A percentile compares a stretch with the other conserved stretches of the same genome.
Evolutionary conservation across 2,797 vertebrate genomes (phyloP).

Genomic region (Neosilurus hyrtlii): DNA sequence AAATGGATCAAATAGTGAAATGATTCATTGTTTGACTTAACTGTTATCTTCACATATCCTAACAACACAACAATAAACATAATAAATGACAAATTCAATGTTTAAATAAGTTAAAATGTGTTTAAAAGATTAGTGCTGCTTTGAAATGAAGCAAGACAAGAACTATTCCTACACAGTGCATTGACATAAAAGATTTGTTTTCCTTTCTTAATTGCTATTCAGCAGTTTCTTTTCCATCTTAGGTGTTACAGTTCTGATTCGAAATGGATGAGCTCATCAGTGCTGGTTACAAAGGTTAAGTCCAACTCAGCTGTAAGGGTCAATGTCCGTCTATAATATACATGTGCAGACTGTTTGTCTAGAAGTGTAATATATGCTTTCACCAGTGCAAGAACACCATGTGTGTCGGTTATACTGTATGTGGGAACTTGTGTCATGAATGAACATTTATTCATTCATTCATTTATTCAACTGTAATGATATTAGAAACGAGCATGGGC

Average conservation of each 20-base stretch:
- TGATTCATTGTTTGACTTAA: not conserved
- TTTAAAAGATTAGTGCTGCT: not conserved
- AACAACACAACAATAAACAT: not conserved
- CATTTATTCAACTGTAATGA: not conserved
- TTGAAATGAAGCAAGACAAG: not conserved
- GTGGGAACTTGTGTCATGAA: not conserved
- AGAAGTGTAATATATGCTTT: conserved; percentile 5
- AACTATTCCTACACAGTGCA: no score
- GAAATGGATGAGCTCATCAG: conserved; percentile 43
- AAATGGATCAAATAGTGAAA: not conserved
- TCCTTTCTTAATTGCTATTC: not conserved
- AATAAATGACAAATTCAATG: no score
- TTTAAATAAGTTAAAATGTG: not conserved
- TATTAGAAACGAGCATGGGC: not conserved
- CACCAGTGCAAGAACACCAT: conserved; percentile 22
- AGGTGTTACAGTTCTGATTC: conserved; percentile 2
- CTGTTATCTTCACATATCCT: not conserved
- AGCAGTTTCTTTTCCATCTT: conserved; percentile 9
- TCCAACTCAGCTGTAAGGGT: conserved; percentile 70
- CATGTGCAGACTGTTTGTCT: conserved; percentile 18
- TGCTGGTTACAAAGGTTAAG: conserved; percentile 77
- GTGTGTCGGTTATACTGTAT: conserved; percentile 1
- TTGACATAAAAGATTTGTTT: not conserved
- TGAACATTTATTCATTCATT: not conserved
- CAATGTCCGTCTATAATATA: conserved; percentile 69